These are phyloP conservation scores for Centropyge bicolor DNA, from an alignment of 2,797 vertebrate species.

Conservation along the genomic window DNA sequence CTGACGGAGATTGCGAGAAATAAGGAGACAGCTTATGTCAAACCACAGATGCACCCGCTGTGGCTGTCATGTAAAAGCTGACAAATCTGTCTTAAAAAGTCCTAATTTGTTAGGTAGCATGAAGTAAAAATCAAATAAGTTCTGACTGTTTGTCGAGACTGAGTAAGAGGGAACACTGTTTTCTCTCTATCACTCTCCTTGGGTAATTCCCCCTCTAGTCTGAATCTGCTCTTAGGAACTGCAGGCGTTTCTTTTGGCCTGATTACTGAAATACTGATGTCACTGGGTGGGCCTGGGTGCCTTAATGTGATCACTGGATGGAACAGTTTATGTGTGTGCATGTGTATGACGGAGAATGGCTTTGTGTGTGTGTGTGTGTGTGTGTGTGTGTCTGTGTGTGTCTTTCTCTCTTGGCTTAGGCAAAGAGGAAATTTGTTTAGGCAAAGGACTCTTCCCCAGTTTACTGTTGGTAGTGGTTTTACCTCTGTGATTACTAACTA, in stretches of 20 bases:
- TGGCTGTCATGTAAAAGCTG: neutral
- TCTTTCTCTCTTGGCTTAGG: slow-evolving; percentile 9
- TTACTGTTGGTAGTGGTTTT: neutral
- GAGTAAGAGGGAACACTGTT: neutral
- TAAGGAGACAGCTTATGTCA: neutral
- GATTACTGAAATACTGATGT: slow-evolving; percentile 73
- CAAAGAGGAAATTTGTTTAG: slow-evolving; percentile 12
- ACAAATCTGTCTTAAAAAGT: neutral
- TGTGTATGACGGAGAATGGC: slow-evolving; percentile 25
- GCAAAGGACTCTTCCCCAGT: neutral
- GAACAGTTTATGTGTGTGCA: slow-evolving; percentile 45
- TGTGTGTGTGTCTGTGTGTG: neutral
- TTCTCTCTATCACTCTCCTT: slow-evolving; percentile 7
- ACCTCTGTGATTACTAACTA: neutral
- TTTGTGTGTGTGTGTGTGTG: slow-evolving; percentile 6
- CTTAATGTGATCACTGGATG: slow-evolving; percentile 71
- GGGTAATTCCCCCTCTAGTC: slow-evolving; percentile 29
- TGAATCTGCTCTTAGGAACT: slow-evolving; percentile 34
- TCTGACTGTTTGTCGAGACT: neutral
- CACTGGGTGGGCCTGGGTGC: slow-evolving; percentile 75
- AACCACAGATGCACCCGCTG: neutral
- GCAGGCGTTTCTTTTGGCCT: slow-evolving; percentile 72
- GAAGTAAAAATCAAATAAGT: slow-evolving; percentile 23
- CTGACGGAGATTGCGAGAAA: slow-evolving; percentile 69
- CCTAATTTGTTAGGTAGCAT: neutral